phyloP scores from a whole-genome alignment of 2,113 vertebrate species.

The Lucifuga dentata region DNA sequence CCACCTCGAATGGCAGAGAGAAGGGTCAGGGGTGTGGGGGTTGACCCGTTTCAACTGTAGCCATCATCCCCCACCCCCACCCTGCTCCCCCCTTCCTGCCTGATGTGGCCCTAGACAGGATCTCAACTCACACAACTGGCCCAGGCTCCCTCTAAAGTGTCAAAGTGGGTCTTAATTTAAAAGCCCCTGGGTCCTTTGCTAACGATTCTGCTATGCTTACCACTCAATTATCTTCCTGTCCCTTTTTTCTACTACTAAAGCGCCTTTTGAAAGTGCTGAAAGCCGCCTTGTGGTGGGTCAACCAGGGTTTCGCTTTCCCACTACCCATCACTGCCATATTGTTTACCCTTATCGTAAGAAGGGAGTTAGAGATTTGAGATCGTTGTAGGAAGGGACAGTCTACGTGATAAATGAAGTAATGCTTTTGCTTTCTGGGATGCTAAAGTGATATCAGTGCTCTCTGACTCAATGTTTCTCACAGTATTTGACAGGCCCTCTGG shows the following conservation, averaged over 20 bases:
- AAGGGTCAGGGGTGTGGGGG: conserved; percentile 18
- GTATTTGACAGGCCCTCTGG: conserved; percentile 56
- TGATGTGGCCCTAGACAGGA: conserved; percentile 64
- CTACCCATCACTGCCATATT: conserved; percentile 6
- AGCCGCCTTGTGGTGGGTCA: conserved; percentile 43
- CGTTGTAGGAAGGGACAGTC: conserved; percentile 15
- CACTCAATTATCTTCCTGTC: conserved; percentile 78
- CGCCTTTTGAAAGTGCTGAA: conserved; percentile 58
- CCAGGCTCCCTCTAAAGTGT: conserved; percentile 67
- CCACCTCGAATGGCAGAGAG: conserved; percentile 9
- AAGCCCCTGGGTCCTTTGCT: conserved; percentile 68
- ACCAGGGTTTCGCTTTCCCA: conserved; percentile 35
- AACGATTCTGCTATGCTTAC: conserved; percentile 72
- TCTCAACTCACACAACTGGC: conserved; percentile 67
- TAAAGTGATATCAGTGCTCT: conserved; percentile 46
- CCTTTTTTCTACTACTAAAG: conserved; percentile 46
- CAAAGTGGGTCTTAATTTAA: conserved; percentile 77
- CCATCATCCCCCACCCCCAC: conserved; percentile 34
- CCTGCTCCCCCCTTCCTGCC: conserved; percentile 59
- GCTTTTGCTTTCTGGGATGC: conserved; percentile 20
- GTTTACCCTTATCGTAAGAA: conserved; percentile 9
- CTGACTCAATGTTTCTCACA: conserved; percentile 47
- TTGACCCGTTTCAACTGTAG: conserved; percentile 47
- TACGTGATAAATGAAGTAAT: conserved; percentile 27
- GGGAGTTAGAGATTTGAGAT: conserved; percentile 11